Evolutionary conservation across 1,140 invertebrate species (phyloP), one percentile per base, ranked within the genome.

Genomic region (Chionoecetes opilio): DNA sequence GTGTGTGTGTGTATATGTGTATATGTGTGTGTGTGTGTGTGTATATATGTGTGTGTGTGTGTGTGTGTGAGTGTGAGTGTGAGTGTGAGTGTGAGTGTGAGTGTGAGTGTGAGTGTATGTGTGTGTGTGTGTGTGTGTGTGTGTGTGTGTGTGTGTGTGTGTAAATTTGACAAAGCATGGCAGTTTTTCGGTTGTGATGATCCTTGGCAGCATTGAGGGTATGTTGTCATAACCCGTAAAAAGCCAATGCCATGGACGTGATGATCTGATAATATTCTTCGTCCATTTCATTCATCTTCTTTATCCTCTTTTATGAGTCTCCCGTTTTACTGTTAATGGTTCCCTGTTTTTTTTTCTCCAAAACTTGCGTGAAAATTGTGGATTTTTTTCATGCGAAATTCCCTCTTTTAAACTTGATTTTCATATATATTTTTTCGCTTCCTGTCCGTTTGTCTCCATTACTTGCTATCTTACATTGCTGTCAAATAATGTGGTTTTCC

Each of bases 111-210:
- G 32, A n/a, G 21, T n/a, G 82, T 84, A 11, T 26, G 82, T 29
- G 9, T 5, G 82, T 31, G 0, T 3, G 82, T 34, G 82, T 31
- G 82, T 84, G 82, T 84, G 82, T 84, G 82, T 84, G 82, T 84
- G 82, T 84, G 82, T 84, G 31, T 84, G 82, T 84, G 82, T 84
- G 32, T 84, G 21, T n/a, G 82, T 84, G 21, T n/a, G 82, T 84
- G 21, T n/a, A n/a, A n/a, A n/a, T n/a, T n/a, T n/a, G n/a, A n/a
- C n/a, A n/a, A n/a, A n/a, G n/a, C n/a, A n/a, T n/a, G n/a, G 41
- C 5, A 46, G 41, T 46, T 46, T 46, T 46, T 46, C 5, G 41
- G 41, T 5, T 14, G 41, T 46, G 14, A 46, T 14, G 5, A 46
- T 46, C 41, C 41, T 14, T 8, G 5, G 41, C 14, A 46, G 14